phyloP scores from a whole-genome alignment of 2,888 invertebrate genomes.

The Rhamnusium bicolor region DNA sequence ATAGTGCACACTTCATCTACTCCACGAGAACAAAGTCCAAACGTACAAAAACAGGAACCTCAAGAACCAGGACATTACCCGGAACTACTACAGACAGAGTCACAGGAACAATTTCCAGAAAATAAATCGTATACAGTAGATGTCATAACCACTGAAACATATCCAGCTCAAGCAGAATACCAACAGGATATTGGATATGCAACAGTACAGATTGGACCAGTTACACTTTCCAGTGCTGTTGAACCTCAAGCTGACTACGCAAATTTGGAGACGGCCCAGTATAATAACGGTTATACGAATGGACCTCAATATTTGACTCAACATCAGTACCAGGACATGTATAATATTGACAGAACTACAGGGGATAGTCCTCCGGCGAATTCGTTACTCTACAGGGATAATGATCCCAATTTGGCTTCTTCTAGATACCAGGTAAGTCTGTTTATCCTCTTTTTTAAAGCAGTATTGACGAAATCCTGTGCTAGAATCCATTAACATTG shows the following conservation, averaged over 20 bases:
- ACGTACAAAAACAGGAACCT: constrained; percentile 40
- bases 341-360: constrained; percentile 52
- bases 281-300: constrained; percentile 60
- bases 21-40: constrained; percentile 47
- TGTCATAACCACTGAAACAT: constrained; percentile 32
- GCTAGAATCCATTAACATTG: no score
- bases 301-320: constrained; percentile 61
- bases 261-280: constrained; percentile 77
- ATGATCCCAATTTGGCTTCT: constrained; percentile 80
- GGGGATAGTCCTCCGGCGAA: constrained; percentile 74
- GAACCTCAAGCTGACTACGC: constrained; percentile 74
- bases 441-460: no score
- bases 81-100: constrained; percentile 32
- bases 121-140: constrained; percentile 38
- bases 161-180: constrained; percentile 29
- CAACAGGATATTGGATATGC: constrained; percentile 47
- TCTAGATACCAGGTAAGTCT: constrained; percentile 68
- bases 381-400: constrained; percentile 73
- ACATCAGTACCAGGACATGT: constrained; percentile 61
- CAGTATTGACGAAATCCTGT: no score
- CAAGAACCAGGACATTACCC: constrained; percentile 29
- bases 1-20: constrained; percentile 58
- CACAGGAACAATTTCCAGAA: constrained; percentile 38
- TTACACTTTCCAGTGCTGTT: constrained; percentile 39
- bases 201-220: constrained; percentile 46